Base-by-base conservation (phyloP, 1,140 invertebrate genomes). In the Lasaia peninsularis region DNA sequence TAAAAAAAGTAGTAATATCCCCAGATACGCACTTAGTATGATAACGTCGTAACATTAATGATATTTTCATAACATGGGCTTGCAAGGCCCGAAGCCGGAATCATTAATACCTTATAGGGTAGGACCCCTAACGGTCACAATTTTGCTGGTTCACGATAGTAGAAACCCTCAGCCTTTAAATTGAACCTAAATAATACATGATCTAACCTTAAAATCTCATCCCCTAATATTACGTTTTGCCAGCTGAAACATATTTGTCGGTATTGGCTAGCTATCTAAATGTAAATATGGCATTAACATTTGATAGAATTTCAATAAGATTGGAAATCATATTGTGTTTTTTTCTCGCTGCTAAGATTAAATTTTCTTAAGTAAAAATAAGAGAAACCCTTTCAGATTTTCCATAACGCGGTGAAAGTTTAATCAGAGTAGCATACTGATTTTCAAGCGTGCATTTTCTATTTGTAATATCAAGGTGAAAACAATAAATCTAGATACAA, bases 151-250 rank as follows among this genome's bases (percentile, higher is more conserved):
- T 84, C 78, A 81, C 73, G 68, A 71, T 80, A 75, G 69, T 69
- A 66, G 62, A 67, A 61, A 72, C 69, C 69, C 69, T 75, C 75
- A 78, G 73, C 73, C 76, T 82, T 82, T 74, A 81, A 84, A 80
- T 79, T 85, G 69, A 72, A 84, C 66, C 63, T 86, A 75, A 78
- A 86, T 84, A 78, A 78, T 82, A 75, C 67, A 80, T 77, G 67
- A 73, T 61, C 59, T 68, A 57, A 56, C 60, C 67, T 73, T 73
- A 66, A 71, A 73, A 66, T 69, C 65, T 73, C 63, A 67, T 70
- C 67, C 54, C 62, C 40, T 63, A 60, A 62, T 68, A 63, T 67
- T 65, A 67, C 67, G 24, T 60, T 66, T 60, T 63, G 60, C 58
- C 56, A 60, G 56, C 59, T 55, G 50, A 64, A 57, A 58, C 56